Conservation (phyloP, 2,888 invertebrate genomes). For the Tanypteryx hageni region DNA sequence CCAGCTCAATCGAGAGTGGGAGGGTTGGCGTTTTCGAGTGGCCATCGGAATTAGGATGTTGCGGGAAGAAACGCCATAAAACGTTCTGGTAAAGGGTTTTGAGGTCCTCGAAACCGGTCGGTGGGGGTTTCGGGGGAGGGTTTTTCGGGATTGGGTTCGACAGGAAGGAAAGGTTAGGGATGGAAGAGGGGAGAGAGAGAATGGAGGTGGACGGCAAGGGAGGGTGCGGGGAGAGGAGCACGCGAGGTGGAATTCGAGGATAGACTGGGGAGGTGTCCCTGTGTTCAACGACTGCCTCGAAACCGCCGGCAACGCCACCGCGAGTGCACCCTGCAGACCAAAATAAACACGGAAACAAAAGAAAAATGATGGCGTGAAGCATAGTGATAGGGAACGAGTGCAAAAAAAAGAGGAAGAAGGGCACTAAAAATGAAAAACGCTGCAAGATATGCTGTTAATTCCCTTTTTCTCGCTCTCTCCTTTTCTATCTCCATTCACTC, state of each 20-base stretch:
- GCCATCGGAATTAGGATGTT: conserved; percentile 26
- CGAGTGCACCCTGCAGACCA: conserved; percentile 48
- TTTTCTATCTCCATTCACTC: background rate
- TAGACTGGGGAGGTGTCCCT: background rate
- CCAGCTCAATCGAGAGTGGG: background rate
- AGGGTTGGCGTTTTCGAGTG: background rate
- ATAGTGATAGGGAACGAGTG: conserved; percentile 40
- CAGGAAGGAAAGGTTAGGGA: background rate
- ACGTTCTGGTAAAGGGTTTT: background rate
- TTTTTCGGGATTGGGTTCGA: background rate
- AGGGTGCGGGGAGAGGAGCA: background rate
- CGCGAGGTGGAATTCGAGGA: background rate
- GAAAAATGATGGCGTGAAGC: conserved; percentile 49
- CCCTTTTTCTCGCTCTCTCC: background rate
- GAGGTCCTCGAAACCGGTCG: background rate
- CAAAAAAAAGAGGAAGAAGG: background rate
- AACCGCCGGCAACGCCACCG: conserved; percentile 46
- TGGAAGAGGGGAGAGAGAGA: no score
- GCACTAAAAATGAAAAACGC: conserved; percentile 57
- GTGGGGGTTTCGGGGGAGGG: background rate
- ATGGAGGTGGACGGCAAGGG: background rate
- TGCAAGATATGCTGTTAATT: conserved; percentile 54
- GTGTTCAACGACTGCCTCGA: conserved; percentile 33
- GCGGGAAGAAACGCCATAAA: background rate
- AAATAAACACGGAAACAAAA: conserved; percentile 57